Evolutionary conservation across 2,888 invertebrate species (phyloP).

Genomic region (Cephalotes varians): DNA sequence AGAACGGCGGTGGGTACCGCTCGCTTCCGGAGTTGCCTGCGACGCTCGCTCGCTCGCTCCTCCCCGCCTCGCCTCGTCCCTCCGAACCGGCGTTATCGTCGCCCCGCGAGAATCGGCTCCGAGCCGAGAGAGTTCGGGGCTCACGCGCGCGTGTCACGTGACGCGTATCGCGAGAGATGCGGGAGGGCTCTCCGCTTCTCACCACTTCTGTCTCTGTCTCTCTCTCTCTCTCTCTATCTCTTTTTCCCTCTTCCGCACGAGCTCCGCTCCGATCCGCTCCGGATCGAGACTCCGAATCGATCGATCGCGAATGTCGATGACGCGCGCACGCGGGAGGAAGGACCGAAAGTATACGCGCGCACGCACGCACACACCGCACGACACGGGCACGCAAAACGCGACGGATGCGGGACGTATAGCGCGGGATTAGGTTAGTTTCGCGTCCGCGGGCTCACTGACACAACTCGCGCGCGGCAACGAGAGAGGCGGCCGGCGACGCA

Average conservation of each 20-base stretch:
- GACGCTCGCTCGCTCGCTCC: conserved; percentile 48
- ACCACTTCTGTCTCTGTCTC: too few relatives aligned
- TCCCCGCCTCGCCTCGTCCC: neutral
- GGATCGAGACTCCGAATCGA: too few relatives aligned
- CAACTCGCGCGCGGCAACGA: conserved; percentile 63
- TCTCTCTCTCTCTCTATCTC: too few relatives aligned
- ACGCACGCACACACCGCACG: neutral
- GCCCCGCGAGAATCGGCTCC: neutral
- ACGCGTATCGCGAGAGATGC: neutral
- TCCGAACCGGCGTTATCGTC: conserved; percentile 1
- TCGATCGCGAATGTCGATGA: conserved; percentile 53
- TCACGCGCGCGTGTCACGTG: conserved; percentile 26
- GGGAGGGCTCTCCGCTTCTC: neutral
- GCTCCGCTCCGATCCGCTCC: too few relatives aligned
- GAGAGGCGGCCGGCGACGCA: conserved; percentile 65
- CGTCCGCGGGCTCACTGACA: conserved; percentile 79
- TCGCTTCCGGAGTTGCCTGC: conserved; percentile 50
- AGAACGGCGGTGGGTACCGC: conserved; percentile 72
- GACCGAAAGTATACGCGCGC: neutral
- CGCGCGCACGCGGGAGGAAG: neutral
- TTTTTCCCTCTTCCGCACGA: too few relatives aligned
- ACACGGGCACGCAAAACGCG: neutral
- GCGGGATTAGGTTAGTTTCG: conserved; percentile 75
- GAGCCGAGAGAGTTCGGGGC: neutral
- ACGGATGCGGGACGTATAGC: neutral